Evolutionary conservation across 2,888 invertebrate genomes (phyloP).

Genomic region (Meandrusa payeni): DNA sequence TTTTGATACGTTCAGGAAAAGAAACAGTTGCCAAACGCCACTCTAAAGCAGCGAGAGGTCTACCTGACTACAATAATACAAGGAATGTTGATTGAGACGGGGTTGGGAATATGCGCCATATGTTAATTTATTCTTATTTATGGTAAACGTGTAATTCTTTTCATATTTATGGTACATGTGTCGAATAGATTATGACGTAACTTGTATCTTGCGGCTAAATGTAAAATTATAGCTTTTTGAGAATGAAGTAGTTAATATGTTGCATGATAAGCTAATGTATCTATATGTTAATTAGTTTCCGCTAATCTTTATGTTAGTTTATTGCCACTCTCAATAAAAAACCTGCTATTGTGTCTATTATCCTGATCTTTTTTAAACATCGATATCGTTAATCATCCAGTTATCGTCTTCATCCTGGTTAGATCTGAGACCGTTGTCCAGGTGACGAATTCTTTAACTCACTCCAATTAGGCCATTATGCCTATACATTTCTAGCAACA

Average conservation of each 20-base stretch:
- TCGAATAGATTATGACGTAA: conserved; percentile 15
- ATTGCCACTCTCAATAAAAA: too few species aligned
- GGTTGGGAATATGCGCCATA: conserved; percentile 10
- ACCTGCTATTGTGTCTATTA: too few species aligned
- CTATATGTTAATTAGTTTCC: too few species aligned
- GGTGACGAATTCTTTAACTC: conserved; percentile 20
- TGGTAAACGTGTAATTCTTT: conserved; percentile 13
- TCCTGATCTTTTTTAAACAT: neutral
- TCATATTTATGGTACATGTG: conserved; percentile 16
- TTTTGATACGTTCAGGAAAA: too few species aligned
- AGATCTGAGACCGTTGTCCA: conserved; percentile 5
- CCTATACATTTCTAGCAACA: neutral
- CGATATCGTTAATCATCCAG: conserved; percentile 1
- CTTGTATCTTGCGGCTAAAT: conserved; percentile 7
- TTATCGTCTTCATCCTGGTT: conserved; percentile 2
- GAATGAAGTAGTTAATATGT: too few species aligned
- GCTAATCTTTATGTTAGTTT: too few species aligned
- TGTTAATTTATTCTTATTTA: conserved; percentile 21
- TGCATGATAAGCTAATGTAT: too few species aligned
- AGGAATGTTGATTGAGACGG: conserved; percentile 19
- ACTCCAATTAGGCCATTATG: conserved; percentile 21
- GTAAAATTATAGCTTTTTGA: too few species aligned
- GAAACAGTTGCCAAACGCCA: conserved; percentile 2
- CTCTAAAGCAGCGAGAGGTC: conserved; percentile 6
- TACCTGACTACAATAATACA: conserved; percentile 5